Evolutionary conservation across 2,113 vertebrate species (phyloP), one percentile per base, ranked within the genome.

Genomic region (Chlorodrepanis virens): DNA sequence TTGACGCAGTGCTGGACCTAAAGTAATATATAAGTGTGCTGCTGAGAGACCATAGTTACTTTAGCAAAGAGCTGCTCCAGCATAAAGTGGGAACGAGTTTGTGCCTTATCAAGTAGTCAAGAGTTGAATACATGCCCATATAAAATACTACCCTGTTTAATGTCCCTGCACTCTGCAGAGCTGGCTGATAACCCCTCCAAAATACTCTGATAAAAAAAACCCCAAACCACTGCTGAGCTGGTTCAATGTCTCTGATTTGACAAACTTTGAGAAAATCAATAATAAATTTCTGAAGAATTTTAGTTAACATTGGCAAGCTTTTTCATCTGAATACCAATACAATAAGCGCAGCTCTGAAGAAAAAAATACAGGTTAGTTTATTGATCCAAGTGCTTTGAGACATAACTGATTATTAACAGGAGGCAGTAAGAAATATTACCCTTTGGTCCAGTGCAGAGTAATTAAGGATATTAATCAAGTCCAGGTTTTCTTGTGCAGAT

Each of bases 381-480:
- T 97, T 82, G 93, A 96, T 94, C 94, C 83, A 60, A 75, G 42
- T 87, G 72, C 87, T 94, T 94, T 75, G 89, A 94, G 93, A 92
- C 81, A 79, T 92, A 96, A 94, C 69, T 89, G 94, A 84, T 95
- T 91, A 91, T 93, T 95, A 97, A 94, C 12, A 5, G 65, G 17
- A 89, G 59, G 7, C 80, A 70, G 64, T 63, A 95, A 94, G 89
- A 96, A 94, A 95, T 96, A 95, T 70, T 87, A 87, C n/a, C 56
- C 15, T 87, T 79, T 63, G 49, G 89, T 94, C 64, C 93, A 87
- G 72, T 42, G 80, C 77, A 87, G 72, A 82, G n/a, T 92, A 94
- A 93, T 96, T 95, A 96, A 90, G 57, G 86, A 60, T 91, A 96
- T 97, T 95, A 94, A 95, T 97, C 96, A 96, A 91, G 40, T n/a